Conservation (phyloP, 2,113 vertebrate species). For the Suricata suricatta region DNA sequence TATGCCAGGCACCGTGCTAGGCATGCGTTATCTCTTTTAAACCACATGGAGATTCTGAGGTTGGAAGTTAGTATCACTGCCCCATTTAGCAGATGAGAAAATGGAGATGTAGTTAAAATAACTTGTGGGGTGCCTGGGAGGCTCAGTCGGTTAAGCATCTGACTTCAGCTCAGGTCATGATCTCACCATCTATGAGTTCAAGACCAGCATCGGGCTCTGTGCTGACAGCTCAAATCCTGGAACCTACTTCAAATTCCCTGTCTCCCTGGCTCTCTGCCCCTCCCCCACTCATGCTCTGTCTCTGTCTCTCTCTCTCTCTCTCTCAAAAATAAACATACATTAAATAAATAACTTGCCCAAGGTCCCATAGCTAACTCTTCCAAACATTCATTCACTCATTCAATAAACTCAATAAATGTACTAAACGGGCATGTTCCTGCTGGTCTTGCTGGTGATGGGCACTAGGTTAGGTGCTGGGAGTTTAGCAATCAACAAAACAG, state of each 20-base stretch:
- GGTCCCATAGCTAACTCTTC: background rate
- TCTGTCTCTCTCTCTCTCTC: too few species aligned
- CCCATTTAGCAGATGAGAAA: conserved; percentile 36
- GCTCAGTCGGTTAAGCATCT: too few species aligned
- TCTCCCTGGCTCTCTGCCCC: too few species aligned
- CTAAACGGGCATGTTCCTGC: background rate
- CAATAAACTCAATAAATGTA: background rate
- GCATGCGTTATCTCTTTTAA: conserved; percentile 21
- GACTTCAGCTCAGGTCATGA: too few species aligned
- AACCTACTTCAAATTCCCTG: too few species aligned
- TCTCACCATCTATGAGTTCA: too few species aligned
- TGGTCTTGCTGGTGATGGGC: background rate
- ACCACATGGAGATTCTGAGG: background rate
- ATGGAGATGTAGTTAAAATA: background rate
- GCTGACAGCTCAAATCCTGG: too few species aligned
- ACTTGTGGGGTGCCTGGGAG: background rate
- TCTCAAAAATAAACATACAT: too few species aligned
- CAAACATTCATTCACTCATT: background rate
- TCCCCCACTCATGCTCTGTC: too few species aligned
- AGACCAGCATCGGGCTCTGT: too few species aligned
- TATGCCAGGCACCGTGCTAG: background rate
- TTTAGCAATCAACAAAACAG: background rate
- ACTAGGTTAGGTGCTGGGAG: background rate
- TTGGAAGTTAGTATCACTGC: background rate
- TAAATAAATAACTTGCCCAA: background rate